phyloP scores from a whole-genome alignment of 2,113 vertebrate genomes.

The Chinchilla lanigera region DNA sequence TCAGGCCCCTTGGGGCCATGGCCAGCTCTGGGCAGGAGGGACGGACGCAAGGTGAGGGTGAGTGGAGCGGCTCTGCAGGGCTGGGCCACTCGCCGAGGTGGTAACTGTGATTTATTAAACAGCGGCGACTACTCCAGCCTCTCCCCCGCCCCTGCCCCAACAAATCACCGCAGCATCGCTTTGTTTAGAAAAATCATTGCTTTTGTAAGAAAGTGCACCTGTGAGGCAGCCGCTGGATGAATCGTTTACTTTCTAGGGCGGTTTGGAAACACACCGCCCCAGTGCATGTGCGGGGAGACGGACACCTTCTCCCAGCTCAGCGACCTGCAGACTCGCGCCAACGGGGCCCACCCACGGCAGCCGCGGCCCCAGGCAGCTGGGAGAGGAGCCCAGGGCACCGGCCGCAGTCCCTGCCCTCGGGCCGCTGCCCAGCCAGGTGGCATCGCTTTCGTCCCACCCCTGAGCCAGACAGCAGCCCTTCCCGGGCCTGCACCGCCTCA shows the following conservation, averaged over 20 bases:
- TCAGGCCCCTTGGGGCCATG: background rate
- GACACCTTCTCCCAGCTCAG: background rate
- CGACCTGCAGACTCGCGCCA: background rate
- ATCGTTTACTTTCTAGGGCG: conserved; percentile 48
- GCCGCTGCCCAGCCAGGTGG: background rate
- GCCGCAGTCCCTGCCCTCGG: accelerated
- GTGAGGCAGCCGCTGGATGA: conserved; percentile 55
- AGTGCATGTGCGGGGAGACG: background rate
- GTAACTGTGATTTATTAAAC: conserved; percentile 65
- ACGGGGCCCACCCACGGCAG: background rate
- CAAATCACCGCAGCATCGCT: background rate
- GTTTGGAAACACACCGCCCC: background rate
- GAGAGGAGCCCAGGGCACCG: too few relatives aligned
- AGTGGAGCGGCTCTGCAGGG: conserved; percentile 31
- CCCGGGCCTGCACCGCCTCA: background rate
- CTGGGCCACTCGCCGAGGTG: background rate
- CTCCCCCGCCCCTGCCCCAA: background rate
- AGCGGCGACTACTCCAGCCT: background rate
- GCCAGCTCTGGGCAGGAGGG: background rate
- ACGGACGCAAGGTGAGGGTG: conserved; percentile 6
- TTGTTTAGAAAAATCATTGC: conserved; percentile 53
- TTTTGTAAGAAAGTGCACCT: background rate
- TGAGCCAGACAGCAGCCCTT: background rate
- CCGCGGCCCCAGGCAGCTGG: accelerated
- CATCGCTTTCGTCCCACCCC: too few relatives aligned